phyloP scores from a whole-genome alignment of 2,888 invertebrate genomes.

The Volucella zonaria region DNA sequence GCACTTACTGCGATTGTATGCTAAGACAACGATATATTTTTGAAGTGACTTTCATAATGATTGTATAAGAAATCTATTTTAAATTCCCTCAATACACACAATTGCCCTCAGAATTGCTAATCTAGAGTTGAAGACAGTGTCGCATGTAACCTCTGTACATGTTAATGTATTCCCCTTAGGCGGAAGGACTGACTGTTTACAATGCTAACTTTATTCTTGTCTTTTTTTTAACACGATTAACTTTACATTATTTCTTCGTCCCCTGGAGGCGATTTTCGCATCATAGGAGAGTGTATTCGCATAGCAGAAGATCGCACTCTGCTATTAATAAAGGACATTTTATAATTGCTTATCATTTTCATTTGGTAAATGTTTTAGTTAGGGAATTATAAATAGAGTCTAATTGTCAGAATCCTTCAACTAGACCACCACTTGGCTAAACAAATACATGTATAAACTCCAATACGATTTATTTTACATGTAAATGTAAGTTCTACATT shows the following conservation, averaged over 20 bases:
- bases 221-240: conserved; percentile 60
- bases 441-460: no score
- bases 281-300: conserved; percentile 37
- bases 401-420: not conserved
- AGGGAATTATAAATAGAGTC: conserved; percentile 37
- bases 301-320: conserved; percentile 55
- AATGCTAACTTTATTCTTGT: conserved; percentile 27
- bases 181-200: conserved; percentile 16
- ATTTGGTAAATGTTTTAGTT: conserved; percentile 49
- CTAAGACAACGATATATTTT: conserved; percentile 13
- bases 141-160: not conserved
- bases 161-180: conserved; percentile 13
- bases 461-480: no score
- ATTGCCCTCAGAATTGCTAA: no score
- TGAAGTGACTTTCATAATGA: not conserved
- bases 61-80: no score
- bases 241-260: conserved; percentile 49
- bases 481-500: no score
- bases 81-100: no score
- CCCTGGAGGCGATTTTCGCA: conserved; percentile 45
- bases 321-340: conserved; percentile 30
- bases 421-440: no score
- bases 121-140: no score
- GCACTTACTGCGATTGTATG: not conserved
- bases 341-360: conserved; percentile 56